Base-by-base conservation (phyloP, 2,888 invertebrate genomes). In the Ptycholaimellus sp. region DNA sequence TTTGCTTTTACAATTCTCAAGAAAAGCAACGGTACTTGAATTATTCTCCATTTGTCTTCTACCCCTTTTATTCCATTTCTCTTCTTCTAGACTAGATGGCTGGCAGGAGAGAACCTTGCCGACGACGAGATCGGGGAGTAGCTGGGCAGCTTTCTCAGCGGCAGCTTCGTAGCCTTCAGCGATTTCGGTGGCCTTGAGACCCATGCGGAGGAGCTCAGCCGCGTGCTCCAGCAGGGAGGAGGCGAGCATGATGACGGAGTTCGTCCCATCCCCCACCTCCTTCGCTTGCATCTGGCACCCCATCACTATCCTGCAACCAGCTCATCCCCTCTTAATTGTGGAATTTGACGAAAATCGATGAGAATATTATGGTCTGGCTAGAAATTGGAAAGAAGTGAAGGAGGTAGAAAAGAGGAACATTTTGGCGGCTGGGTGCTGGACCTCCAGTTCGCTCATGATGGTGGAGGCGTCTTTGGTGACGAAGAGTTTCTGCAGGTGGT, bases 391-490 rank as follows among this genome's bases (percentile, higher is more conserved):
- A n/a, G n/a, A n/a, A n/a, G n/a, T n/a, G n/a, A n/a, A n/a, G n/a
- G n/a, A n/a, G n/a, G n/a, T n/a, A n/a, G n/a, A n/a, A n/a, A n/a
- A 67, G 2, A 93, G 82, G 68, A 96, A 74, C 44, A 99, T 67
- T 60, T 83, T 87, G 6, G 87, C 96, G 28, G 93, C 96, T 28
- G 96, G 96, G 63, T 99, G 96, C 59, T 93, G 85, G 20, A 99
- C 76, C 63, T 71, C 55, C 6, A 56, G 48, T 40, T 51, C 51
- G 22, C 42, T 71, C 49, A 99, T 77, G 43, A 99, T 93, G 1
- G 96, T 96, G 1, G 85, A 93, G 18, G 93, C 96, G 68, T 99
- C 96, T 59, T 83, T 93, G 1, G 96, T 99, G 3, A 99, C 81
- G 65, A 93, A 96, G 49, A 93, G 73, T 58, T 96, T 96, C 56